Percentiles rank a stretch among this genome's conserved stretches.
Evolutionary conservation across 2,113 vertebrate genomes (phyloP).

Genomic region (Calidris pugnax): DNA sequence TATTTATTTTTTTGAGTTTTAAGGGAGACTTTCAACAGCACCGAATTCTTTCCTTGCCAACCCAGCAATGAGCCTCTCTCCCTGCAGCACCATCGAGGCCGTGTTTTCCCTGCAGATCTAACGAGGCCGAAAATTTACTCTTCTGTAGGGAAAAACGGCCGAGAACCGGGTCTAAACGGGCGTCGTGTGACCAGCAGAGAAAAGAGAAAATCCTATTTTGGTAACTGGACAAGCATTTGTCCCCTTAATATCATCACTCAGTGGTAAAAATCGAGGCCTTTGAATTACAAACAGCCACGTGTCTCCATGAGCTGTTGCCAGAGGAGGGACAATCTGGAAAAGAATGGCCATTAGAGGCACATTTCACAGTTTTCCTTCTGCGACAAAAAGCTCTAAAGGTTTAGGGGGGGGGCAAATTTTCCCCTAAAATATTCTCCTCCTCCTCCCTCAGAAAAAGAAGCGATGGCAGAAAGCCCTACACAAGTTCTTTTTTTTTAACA

Average conservation of each 20-base stretch:
- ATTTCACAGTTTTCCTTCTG: neutral
- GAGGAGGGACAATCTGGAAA: neutral
- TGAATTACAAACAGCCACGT: neutral
- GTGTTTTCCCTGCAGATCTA: neutral
- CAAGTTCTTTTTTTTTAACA: neutral
- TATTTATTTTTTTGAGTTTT: neutral
- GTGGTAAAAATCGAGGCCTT: neutral
- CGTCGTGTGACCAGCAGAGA: fast-evolving
- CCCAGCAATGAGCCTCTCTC: neutral
- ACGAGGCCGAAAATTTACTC: neutral
- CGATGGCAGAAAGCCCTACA: neutral
- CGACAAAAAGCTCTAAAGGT: neutral
- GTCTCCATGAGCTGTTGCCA: neutral
- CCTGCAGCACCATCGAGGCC: neutral
- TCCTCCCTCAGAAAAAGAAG: neutral
- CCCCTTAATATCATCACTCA: neutral
- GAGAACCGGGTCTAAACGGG: neutral
- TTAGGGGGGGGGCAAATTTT: neutral
- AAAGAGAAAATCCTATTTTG: neutral
- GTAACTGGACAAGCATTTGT: neutral
- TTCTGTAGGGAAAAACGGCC: neutral
- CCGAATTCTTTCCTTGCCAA: neutral
- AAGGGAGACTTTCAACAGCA: neutral
- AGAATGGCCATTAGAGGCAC: neutral
- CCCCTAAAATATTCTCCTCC: neutral